These are phyloP conservation scores for Zosterops hypoxanthus DNA, from an alignment of 2,113 vertebrate species.

Conservation along the genomic window DNA sequence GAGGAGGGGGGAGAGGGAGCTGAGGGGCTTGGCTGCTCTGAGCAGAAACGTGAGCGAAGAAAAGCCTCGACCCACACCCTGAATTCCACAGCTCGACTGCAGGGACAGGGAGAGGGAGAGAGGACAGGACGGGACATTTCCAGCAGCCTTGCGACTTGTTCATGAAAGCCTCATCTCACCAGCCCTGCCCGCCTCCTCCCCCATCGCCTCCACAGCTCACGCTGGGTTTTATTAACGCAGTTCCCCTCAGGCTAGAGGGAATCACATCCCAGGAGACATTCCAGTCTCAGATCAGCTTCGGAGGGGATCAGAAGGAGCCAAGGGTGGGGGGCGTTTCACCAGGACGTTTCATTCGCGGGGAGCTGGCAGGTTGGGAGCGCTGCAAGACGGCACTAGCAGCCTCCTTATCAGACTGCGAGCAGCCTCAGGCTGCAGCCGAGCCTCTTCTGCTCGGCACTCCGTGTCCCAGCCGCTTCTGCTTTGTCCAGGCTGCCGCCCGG, in stretches of 20 bases:
- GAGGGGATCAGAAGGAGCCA: conserved; percentile 42
- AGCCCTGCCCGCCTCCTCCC: conserved; percentile 33
- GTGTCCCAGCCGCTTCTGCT: not conserved
- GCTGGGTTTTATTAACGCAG: conserved; percentile 1
- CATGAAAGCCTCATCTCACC: not conserved
- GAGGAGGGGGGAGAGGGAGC: not conserved
- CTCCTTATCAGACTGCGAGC: not conserved
- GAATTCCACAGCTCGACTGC: conserved; percentile 35
- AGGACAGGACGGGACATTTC: conserved; percentile 48
- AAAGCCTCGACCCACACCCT: conserved; percentile 1
- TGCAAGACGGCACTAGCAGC: conserved; percentile 37
- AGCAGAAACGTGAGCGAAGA: not conserved
- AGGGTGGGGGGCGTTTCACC: conserved; percentile 31
- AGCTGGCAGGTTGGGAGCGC: not conserved
- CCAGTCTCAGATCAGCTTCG: conserved; percentile 15
- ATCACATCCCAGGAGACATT: conserved; percentile 56
- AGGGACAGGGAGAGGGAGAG: conserved; percentile 19
- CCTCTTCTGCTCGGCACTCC: not conserved
- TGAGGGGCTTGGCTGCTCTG: not conserved
- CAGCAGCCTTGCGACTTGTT: conserved; percentile 13
- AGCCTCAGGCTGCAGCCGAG: not conserved
- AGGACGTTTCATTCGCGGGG: not conserved
- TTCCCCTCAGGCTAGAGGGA: conserved; percentile 53
- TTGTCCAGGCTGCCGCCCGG: not conserved
- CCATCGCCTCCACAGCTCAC: not conserved